Conservation (phyloP, 2,888 invertebrate genomes). For the Drosophila hamatofila region DNA sequence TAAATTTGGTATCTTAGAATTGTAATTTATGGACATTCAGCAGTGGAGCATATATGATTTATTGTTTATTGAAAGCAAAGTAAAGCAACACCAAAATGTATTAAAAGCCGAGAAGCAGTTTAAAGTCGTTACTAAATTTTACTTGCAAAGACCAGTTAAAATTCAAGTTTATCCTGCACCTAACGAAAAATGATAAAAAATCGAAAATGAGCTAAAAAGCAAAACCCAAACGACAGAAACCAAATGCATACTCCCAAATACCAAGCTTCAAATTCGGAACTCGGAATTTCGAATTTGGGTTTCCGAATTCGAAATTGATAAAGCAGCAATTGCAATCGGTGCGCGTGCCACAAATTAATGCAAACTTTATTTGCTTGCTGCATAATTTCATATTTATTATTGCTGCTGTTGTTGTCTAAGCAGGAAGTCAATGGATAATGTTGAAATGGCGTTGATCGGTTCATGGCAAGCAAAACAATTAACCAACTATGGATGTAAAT, state of each 20-base stretch:
- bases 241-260: conserved; percentile 1
- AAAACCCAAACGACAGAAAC: conserved; percentile 4
- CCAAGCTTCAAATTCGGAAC: conserved; percentile 10
- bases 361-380: conserved; percentile 25
- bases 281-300: conserved; percentile 3
- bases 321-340: conserved; percentile 20
- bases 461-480: conserved; percentile 47
- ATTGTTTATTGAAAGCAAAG: conserved; percentile 33
- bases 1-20: conserved; percentile 20
- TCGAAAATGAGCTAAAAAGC: conserved; percentile 8
- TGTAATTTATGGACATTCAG: conserved; percentile 25
- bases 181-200: conserved; percentile 46
- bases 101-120: conserved; percentile 8
- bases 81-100: conserved; percentile 10
- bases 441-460: conserved; percentile 27
- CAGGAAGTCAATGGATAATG: conserved; percentile 37
- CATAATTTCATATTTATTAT: conserved; percentile 20
- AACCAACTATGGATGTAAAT: conserved; percentile 59
- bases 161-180: conserved; percentile 71
- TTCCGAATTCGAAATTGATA: conserved; percentile 22
- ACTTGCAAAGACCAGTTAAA: conserved; percentile 2
- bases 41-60: conserved; percentile 21
- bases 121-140: neutral
- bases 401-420: conserved; percentile 15
- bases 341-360: conserved; percentile 55